A percentile compares a stretch with the other conserved stretches of the same genome.
Conservation (phyloP, 2,113 vertebrate genomes). For the Cnemophilus loriae region DNA sequence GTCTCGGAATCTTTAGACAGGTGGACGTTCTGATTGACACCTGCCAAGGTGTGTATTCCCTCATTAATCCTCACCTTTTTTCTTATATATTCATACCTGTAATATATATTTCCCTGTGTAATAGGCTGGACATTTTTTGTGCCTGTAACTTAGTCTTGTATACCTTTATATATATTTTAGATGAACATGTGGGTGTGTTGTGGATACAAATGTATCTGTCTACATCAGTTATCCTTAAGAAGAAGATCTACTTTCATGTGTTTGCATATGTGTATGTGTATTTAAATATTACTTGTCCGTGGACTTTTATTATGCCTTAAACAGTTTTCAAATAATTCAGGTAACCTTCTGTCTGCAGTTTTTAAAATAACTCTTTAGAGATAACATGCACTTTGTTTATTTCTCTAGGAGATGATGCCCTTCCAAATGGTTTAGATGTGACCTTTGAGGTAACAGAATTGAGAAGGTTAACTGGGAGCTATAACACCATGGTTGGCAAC, state of each 20-base stretch:
- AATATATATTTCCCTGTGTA: neutral
- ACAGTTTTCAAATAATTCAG: neutral
- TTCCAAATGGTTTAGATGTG: slow-evolving; percentile 91
- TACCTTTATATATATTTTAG: neutral
- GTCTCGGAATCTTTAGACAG: slow-evolving; percentile 89
- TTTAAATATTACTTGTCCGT: neutral
- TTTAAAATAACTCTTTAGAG: neutral
- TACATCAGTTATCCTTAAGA: neutral
- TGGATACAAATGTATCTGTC: neutral
- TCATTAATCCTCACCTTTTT: neutral
- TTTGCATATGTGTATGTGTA: neutral
- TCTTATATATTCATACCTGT: neutral
- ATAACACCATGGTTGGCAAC: slow-evolving; percentile 98
- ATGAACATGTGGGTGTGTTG: rapidly evolving
- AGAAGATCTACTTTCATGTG: neutral
- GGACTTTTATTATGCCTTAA: neutral
- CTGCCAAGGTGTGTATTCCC: slow-evolving; percentile 77
- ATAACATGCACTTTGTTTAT: neutral
- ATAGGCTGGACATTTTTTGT: neutral
- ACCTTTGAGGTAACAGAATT: slow-evolving; percentile 92
- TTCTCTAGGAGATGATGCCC: slow-evolving; percentile 80
- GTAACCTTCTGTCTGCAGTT: neutral
- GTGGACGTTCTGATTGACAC: slow-evolving; percentile 95
- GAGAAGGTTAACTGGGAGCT: slow-evolving; percentile 90
- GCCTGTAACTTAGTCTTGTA: neutral